Evolutionary conservation across 2,113 vertebrate species (phyloP).

Genomic region (Pterocles gutturalis): DNA sequence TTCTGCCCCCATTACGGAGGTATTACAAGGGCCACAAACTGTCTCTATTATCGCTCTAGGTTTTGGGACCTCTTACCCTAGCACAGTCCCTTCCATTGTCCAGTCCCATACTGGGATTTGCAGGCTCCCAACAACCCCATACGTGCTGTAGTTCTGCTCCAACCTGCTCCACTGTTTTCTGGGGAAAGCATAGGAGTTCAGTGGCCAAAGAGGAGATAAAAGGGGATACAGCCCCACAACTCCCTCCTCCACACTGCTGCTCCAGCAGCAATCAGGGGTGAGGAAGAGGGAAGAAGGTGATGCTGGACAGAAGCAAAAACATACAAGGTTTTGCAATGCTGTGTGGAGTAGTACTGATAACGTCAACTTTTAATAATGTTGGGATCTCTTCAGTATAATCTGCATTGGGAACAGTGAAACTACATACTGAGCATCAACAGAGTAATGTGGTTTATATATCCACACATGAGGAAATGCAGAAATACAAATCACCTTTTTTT

Average conservation of each 20-base stretch:
- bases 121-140: not conserved
- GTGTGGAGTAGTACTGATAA: not conserved
- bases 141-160: not conserved
- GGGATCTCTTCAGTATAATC: not conserved
- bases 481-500: not conserved
- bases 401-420: not conserved
- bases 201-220: not conserved
- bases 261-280: not conserved
- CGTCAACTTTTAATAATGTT: not conserved
- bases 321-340: not conserved
- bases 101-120: not conserved
- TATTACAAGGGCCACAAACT: not conserved
- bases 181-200: accelerated
- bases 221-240: not conserved
- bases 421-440: not conserved
- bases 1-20: not conserved
- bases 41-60: accelerated
- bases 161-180: not conserved
- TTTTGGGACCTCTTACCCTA: not conserved
- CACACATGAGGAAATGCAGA: not conserved
- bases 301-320: not conserved
- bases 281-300: not conserved
- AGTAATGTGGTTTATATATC: not conserved
- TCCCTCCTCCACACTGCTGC: not conserved
- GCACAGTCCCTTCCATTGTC: not conserved